phyloP scores from a whole-genome alignment of 1,140 invertebrate genomes.

The Papilio xuthus region DNA sequence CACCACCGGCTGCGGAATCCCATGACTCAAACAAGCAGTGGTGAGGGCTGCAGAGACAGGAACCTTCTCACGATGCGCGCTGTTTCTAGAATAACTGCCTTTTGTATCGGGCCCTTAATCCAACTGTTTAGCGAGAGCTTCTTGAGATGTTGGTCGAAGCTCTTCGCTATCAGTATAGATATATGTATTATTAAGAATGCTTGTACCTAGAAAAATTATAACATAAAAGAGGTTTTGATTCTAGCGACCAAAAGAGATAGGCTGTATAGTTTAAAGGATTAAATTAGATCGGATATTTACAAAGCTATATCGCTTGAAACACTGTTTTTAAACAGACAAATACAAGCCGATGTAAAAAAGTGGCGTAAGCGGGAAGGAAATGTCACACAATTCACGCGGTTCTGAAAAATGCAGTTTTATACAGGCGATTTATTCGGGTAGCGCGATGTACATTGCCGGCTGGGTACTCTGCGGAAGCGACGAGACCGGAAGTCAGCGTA shows the following conservation, averaged over 20 bases:
- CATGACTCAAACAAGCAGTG: too few species aligned
- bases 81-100: too few species aligned
- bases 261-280: too few species aligned
- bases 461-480: slow-evolving; percentile 44
- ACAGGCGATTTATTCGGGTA: slow-evolving; percentile 44
- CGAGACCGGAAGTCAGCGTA: slow-evolving; percentile 44
- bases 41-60: too few species aligned
- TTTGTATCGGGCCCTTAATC: too few species aligned
- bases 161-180: too few species aligned
- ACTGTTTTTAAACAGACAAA: slow-evolving; percentile 30
- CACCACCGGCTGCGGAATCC: too few species aligned
- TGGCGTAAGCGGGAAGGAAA: slow-evolving; percentile 42
- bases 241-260: too few species aligned
- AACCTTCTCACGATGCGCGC: too few species aligned
- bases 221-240: background rate
- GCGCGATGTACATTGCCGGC: slow-evolving; percentile 45
- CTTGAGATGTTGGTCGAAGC: too few species aligned
- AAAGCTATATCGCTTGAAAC: background rate
- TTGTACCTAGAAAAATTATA: background rate
- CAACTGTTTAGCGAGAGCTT: too few species aligned
- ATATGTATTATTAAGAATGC: too few species aligned
- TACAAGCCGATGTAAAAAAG: slow-evolving; percentile 10
- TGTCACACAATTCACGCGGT: slow-evolving; percentile 46
- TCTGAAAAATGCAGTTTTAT: slow-evolving; percentile 50
- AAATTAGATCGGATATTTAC: background rate